Conservation (phyloP, 1,140 invertebrate species). For the Parasteatoda tepidariorum region DNA sequence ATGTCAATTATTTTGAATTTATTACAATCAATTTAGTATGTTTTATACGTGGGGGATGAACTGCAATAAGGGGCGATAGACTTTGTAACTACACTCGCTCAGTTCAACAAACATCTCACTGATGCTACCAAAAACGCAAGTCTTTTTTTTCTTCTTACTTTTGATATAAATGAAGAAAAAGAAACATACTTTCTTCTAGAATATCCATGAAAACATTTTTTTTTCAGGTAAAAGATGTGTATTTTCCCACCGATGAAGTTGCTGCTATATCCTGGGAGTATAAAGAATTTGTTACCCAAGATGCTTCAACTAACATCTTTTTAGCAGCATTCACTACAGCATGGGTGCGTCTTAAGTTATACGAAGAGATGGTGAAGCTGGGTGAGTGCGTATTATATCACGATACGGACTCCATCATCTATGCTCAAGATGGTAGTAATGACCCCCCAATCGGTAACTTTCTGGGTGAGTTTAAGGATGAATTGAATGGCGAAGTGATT, state of each 20-base stretch:
- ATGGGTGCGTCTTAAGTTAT: neutral
- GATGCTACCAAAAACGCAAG: neutral
- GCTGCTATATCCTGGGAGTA: too few species aligned
- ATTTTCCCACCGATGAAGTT: neutral
- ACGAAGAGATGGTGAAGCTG: slow-evolving; percentile 4
- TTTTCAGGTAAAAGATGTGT: slow-evolving; percentile 31
- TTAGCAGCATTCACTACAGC: slow-evolving; percentile 17
- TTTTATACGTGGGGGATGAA: neutral
- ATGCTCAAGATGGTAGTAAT: neutral
- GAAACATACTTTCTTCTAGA: too few species aligned
- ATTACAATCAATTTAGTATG: too few species aligned
- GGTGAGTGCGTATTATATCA: neutral
- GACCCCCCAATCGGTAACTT: slow-evolving; percentile 17
- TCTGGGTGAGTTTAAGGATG: slow-evolving; percentile 32
- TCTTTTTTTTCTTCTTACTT: neutral
- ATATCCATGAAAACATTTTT: too few species aligned
- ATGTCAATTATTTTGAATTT: too few species aligned
- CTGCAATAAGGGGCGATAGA: neutral
- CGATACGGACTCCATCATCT: slow-evolving; percentile 28
- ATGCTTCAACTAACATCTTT: slow-evolving; percentile 11
- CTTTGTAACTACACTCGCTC: neutral
- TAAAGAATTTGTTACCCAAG: neutral
- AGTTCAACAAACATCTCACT: neutral
- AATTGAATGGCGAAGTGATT: slow-evolving; percentile 12
- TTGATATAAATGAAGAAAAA: too few species aligned